Conservation (phyloP, 2,113 vertebrate genomes). For the Alaudala cheleensis region DNA sequence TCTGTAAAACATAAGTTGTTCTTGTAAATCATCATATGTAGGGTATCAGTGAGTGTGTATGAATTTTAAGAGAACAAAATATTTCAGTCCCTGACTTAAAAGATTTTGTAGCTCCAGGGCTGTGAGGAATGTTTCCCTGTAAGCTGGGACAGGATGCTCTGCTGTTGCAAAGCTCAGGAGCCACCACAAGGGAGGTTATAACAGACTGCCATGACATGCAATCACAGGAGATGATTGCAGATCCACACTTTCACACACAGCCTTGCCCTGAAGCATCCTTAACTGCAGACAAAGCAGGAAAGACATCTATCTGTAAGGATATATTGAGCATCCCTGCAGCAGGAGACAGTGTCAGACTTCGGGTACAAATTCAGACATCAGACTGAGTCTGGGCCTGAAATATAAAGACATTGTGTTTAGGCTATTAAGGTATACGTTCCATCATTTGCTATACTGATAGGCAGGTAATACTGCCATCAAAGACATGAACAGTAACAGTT, state of each 20-base stretch:
- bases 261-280: neutral
- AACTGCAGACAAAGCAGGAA: neutral
- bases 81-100: neutral
- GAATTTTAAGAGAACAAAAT: neutral
- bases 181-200: neutral
- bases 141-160: neutral
- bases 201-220: neutral
- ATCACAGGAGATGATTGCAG: neutral
- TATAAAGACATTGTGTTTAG: neutral
- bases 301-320: fast-evolving
- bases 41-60: neutral
- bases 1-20: neutral
- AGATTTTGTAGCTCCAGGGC: neutral
- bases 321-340: neutral
- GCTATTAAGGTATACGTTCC: neutral
- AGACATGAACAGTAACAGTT: neutral
- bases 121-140: neutral
- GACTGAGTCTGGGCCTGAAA: neutral
- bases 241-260: neutral
- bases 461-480: neutral
- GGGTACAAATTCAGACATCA: neutral
- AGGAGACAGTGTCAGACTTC: neutral
- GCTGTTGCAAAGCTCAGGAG: neutral
- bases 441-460: neutral
- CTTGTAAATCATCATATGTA: neutral